These are phyloP conservation scores for Coleophora deauratella DNA, from an alignment of 2,888 invertebrate species.

Conservation along the genomic window DNA sequence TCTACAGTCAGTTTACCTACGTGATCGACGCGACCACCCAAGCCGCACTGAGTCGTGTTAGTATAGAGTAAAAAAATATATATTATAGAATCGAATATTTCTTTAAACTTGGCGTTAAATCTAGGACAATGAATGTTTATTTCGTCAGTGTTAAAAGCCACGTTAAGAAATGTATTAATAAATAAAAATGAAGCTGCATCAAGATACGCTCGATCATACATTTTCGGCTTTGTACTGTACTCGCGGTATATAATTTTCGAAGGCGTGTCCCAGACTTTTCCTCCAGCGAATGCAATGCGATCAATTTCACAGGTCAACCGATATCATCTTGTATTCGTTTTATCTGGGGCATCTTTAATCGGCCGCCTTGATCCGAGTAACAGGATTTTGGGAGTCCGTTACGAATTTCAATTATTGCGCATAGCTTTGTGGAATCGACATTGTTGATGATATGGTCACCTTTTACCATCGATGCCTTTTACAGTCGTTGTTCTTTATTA, in stretches of 20 bases:
- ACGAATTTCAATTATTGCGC: slow-evolving; percentile 24
- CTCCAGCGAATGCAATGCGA: slow-evolving; percentile 37
- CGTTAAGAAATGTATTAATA: too few relatives aligned
- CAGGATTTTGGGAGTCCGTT: slow-evolving; percentile 42
- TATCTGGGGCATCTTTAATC: slow-evolving; percentile 51
- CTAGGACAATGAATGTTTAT: too few relatives aligned
- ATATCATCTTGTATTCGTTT: slow-evolving; percentile 34
- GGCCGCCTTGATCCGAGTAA: slow-evolving; percentile 40
- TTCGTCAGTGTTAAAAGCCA: too few relatives aligned
- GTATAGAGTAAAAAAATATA: too few relatives aligned
- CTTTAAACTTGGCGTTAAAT: too few relatives aligned
- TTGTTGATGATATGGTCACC: neutral
- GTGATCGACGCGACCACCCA: too few relatives aligned
- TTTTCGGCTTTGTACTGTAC: slow-evolving; percentile 1
- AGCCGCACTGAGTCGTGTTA: too few relatives aligned
- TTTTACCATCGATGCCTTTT: too few relatives aligned
- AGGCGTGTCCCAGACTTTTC: slow-evolving; percentile 37
- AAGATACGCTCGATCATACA: slow-evolving; percentile 5
- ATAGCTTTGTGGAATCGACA: neutral
- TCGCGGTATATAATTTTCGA: slow-evolving; percentile 37
- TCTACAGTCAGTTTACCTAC: too few relatives aligned
- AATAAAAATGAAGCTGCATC: neutral
- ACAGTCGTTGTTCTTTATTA: too few relatives aligned
- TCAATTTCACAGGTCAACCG: slow-evolving; percentile 47
- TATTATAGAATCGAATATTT: too few relatives aligned